These are phyloP conservation scores for Heliconius eleuchia DNA, from an alignment of 1,140 invertebrate genomes.

Conservation along the genomic window DNA sequence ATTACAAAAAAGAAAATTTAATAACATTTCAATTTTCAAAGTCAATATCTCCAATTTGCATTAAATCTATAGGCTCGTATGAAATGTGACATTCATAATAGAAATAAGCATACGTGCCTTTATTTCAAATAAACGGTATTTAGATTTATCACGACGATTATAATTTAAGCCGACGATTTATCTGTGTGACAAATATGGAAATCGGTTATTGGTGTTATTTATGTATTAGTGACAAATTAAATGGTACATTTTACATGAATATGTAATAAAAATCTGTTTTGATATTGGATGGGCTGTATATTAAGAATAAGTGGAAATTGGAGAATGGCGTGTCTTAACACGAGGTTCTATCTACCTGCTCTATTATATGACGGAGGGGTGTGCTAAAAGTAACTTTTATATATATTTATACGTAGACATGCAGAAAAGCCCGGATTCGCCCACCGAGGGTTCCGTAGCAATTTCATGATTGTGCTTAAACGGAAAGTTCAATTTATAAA, in stretches of 20 bases:
- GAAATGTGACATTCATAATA: constrained; percentile 21
- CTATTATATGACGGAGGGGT: too few relatives aligned
- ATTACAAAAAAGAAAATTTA: background rate
- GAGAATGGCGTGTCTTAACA: too few relatives aligned
- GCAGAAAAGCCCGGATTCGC: too few relatives aligned
- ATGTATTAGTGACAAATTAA: constrained; percentile 10
- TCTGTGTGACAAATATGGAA: background rate
- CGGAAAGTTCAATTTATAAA: too few relatives aligned
- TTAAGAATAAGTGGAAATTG: too few relatives aligned
- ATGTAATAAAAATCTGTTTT: background rate
- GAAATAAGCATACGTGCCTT: constrained; percentile 22
- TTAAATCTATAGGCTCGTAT: background rate
- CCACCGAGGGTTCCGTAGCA: too few relatives aligned
- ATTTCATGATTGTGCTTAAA: too few relatives aligned
- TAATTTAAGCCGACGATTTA: constrained; percentile 30
- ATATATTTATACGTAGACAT: too few relatives aligned
- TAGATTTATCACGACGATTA: constrained; percentile 29
- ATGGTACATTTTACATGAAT: background rate
- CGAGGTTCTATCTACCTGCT: too few relatives aligned
- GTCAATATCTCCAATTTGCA: background rate
- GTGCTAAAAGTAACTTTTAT: too few relatives aligned
- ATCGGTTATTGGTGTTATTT: constrained; percentile 14
- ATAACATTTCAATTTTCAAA: background rate
- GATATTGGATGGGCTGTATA: too few relatives aligned
- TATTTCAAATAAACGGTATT: constrained; percentile 29